These are phyloP conservation scores for Cydia amplana DNA, from an alignment of 1,140 invertebrate species.

Conservation along the genomic window DNA sequence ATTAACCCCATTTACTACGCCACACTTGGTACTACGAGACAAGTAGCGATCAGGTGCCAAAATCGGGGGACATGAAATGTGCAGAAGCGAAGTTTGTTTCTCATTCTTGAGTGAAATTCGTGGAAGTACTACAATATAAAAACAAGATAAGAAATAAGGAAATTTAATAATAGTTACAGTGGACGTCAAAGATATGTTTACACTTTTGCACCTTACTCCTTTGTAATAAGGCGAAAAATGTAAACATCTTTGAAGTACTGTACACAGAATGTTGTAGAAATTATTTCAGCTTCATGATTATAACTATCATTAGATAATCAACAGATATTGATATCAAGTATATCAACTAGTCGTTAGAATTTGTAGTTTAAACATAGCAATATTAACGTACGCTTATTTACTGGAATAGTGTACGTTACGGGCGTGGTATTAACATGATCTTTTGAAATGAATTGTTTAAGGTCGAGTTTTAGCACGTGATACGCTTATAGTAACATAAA, in stretches of 20 bases:
- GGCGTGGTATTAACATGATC: no score
- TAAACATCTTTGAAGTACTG: no score
- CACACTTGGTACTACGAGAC: constrained; percentile 32
- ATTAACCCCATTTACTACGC: constrained; percentile 33
- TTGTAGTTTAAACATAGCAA: background rate
- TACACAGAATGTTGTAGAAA: background rate
- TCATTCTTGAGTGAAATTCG: background rate
- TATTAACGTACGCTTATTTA: no score
- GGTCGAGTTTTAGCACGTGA: no score
- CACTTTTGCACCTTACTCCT: no score
- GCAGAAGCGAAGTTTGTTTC: background rate
- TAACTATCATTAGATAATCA: background rate
- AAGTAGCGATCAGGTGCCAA: constrained; percentile 29
- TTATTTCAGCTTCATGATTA: background rate
- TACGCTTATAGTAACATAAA: no score
- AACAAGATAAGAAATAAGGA: background rate
- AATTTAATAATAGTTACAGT: no score
- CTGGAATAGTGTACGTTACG: no score
- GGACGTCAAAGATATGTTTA: no score
- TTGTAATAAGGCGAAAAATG: no score
- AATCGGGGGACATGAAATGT: constrained; percentile 18
- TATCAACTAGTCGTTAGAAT: background rate
- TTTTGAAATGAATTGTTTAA: no score
- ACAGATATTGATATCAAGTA: no score
- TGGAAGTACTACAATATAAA: constrained; percentile 14